Evolutionary conservation across 2,113 vertebrate genomes (phyloP), one percentile per base, ranked within the genome.

Genomic region (Bubalus kerabau): DNA sequence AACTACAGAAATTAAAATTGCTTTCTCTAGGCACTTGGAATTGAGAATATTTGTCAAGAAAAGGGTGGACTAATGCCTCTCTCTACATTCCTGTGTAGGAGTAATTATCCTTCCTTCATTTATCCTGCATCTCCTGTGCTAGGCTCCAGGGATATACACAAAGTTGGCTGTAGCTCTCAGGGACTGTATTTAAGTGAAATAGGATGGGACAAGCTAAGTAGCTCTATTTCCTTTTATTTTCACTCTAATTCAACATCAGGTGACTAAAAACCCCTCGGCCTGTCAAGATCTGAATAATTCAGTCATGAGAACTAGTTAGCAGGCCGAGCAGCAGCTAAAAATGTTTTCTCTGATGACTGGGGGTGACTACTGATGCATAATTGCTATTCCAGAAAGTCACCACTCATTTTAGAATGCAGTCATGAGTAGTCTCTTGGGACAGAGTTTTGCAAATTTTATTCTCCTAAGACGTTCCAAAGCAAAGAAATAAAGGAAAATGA

Each of bases 371-470:
- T 71, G 32, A 88, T 40, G 90, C 64, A 2, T 88, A 54, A 52
- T 62, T 90, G 32, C 50, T 57, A 30, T 95, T 97, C 64, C 91
- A 95, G 92, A 91, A 97, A 92, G 56, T 36, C 83, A 83, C 32
- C 36, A 24, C 52, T 90, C 57, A 54, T 90, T 93, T 92, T 84
- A 62, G 76, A 90, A 87, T 30, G 62, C 40, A 84, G 13, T 91
- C 46, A n/a, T 28, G 54, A 87, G 90, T 36, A 5, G 54, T 91
- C 85, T 81, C 95, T 50, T 24, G 59, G 57, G 91, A 87, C 9
- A 15, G 40, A 16, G 30, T 59, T 90, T 85, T 64, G 64, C 59
- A 90, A 82, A 50, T 71, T 56, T 84, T 16, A 28, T 94, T 96
- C 60, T 93, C 87, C 84, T 24, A 84, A 90, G 91, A 57, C 48